A percentile compares a stretch with the other conserved stretches of the same genome.
phyloP scores from a whole-genome alignment of 35 echinoderm and acorn worm species.

The Patiria miniata region DNA sequence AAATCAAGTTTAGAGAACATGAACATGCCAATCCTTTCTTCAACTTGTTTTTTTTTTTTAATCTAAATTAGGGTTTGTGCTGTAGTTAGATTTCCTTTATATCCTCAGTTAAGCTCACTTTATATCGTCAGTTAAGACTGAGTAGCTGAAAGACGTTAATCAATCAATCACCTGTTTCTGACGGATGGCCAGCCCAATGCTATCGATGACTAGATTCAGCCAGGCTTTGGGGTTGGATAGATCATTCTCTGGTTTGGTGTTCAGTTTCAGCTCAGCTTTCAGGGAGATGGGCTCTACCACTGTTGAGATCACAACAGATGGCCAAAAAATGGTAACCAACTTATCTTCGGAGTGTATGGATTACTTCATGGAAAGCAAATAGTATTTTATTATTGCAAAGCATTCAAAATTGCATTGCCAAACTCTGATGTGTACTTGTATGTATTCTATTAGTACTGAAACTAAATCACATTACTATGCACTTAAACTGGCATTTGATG shows the following conservation, averaged over 20 bases:
- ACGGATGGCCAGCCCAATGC: conserved; percentile 80
- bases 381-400: background rate
- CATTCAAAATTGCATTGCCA: background rate
- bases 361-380: background rate
- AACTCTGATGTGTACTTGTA: too few species aligned
- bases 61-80: too few species aligned
- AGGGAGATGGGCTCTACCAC: conserved; percentile 91
- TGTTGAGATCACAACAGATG: background rate
- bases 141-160: background rate
- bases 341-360: background rate
- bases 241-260: conserved; percentile 86
- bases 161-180: conserved; percentile 72
- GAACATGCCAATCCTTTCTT: too few species aligned
- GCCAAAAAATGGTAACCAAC: too few species aligned
- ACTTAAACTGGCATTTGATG: too few species aligned
- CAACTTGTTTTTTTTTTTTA: too few species aligned
- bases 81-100: too few species aligned
- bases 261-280: conserved; percentile 89
- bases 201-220: conserved; percentile 86
- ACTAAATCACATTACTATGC: too few species aligned
- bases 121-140: too few species aligned
- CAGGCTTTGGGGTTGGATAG: conserved; percentile 85
- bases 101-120: too few species aligned
- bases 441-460: too few species aligned
- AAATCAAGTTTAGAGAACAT: too few species aligned